Conservation (phyloP, 2,797 vertebrate genomes). For the Microctenopoma stevenorrisi region DNA sequence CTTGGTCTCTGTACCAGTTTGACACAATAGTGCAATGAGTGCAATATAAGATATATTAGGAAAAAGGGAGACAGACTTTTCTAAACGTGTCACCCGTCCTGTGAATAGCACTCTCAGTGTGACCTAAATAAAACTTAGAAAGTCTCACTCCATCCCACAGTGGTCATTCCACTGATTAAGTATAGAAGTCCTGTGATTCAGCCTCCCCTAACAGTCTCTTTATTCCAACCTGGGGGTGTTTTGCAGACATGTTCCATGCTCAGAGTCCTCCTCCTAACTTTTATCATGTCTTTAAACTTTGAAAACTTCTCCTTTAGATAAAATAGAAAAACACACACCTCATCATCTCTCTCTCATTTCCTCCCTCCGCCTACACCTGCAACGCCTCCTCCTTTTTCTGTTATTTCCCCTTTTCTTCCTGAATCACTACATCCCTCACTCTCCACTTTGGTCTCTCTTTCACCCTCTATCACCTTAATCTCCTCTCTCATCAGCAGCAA, state of each 20-base stretch:
- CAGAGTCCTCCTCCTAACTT: conserved; percentile 36
- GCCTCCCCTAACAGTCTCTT: conserved; percentile 45
- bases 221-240: conserved; percentile 60
- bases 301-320: conserved; percentile 52
- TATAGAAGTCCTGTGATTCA: conserved; percentile 49
- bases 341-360: conserved; percentile 40
- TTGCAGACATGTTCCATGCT: conserved; percentile 45
- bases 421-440: conserved; percentile 35
- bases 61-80: conserved; percentile 12
- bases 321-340: conserved; percentile 27
- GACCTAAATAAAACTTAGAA: conserved; percentile 44
- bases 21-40: not conserved
- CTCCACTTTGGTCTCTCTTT: conserved; percentile 19
- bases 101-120: conserved; percentile 14
- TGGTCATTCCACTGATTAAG: conserved; percentile 41
- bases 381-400: conserved; percentile 22
- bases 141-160: conserved; percentile 35
- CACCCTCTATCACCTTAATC: conserved; percentile 48
- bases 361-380: conserved; percentile 16
- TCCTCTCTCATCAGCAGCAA: conserved; percentile 59
- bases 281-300: conserved; percentile 49
- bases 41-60: conserved; percentile 6
- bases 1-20: not conserved
- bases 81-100: conserved; percentile 13
- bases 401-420: conserved; percentile 43